These are phyloP conservation scores for Rhadina sibilatrix DNA, from an alignment of 2,113 vertebrate species.

Conservation along the genomic window DNA sequence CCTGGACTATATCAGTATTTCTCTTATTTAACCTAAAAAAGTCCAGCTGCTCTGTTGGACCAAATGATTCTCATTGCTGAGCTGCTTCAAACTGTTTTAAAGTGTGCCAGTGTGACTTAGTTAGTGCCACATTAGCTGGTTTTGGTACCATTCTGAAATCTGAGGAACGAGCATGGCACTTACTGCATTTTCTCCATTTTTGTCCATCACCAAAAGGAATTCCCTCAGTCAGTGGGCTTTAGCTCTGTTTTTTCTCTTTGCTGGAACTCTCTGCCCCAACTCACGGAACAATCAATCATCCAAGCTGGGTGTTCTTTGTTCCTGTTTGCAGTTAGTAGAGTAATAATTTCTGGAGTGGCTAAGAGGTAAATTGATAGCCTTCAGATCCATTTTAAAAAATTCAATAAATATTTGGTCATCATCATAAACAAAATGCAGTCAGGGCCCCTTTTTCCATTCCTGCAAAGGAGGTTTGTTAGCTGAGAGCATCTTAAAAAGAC, in stretches of 20 bases:
- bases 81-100: background rate
- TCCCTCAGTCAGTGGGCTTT: background rate
- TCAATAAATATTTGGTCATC: conserved; percentile 23
- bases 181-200: background rate
- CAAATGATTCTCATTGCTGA: background rate
- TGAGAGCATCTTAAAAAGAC: background rate
- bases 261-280: background rate
- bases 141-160: background rate
- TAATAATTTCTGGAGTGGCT: background rate
- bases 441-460: background rate
- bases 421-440: conserved; percentile 63
- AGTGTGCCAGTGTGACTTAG: background rate
- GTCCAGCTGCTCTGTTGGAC: background rate
- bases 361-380: conserved; percentile 3
- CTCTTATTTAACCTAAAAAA: background rate
- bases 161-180: fast-evolving
- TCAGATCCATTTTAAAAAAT: background rate
- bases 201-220: background rate
- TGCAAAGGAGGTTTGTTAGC: background rate
- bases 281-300: background rate
- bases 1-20: background rate
- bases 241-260: background rate
- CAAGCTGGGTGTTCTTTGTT: background rate
- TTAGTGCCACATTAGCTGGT: background rate
- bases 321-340: background rate